Conservation (phyloP, 1,140 invertebrate species). For the Amphibalanus amphitrite region DNA sequence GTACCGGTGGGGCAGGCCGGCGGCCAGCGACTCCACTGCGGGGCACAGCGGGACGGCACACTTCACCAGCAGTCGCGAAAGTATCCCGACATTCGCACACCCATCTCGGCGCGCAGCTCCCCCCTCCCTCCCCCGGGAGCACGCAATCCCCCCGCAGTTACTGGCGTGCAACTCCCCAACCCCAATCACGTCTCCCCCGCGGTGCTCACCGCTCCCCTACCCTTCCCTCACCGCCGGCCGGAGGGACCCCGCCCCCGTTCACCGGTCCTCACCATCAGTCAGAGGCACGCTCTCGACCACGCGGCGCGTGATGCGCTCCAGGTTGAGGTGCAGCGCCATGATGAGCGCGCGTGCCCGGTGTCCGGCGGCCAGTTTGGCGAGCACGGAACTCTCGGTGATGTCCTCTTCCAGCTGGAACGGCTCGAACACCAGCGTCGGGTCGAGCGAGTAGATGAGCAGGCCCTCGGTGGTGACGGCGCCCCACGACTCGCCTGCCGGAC, state of each 20-base stretch:
- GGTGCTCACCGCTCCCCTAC: no score
- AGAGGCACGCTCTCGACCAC: slow-evolving; percentile 67
- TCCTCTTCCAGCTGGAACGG: slow-evolving; percentile 64
- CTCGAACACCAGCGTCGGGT: slow-evolving; percentile 56
- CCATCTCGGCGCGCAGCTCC: no score
- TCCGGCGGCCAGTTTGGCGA: slow-evolving; percentile 22
- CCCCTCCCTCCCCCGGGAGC: no score
- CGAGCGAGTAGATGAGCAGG: slow-evolving; percentile 73
- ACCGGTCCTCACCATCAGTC: slow-evolving; percentile 48
- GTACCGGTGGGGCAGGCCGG: slow-evolving; percentile 50
- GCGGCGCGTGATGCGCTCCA: slow-evolving; percentile 52
- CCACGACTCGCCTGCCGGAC: slow-evolving; percentile 42
- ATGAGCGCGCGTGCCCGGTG: slow-evolving; percentile 41
- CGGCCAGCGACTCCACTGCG: slow-evolving; percentile 53
- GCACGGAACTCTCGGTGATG: slow-evolving; percentile 40
- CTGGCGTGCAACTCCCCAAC: no score
- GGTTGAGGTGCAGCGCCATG: slow-evolving; percentile 72
- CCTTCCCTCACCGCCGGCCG: neutral
- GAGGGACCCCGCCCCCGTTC: no score
- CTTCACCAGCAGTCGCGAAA: slow-evolving; percentile 3
- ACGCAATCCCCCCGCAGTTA: no score
- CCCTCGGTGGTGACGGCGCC: slow-evolving; percentile 86
- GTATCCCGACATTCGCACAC: no score
- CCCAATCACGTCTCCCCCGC: no score
- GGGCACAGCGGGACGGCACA: neutral